These are phyloP conservation scores for Amiota communis DNA, from an alignment of 2,888 invertebrate genomes.

Conservation along the genomic window DNA sequence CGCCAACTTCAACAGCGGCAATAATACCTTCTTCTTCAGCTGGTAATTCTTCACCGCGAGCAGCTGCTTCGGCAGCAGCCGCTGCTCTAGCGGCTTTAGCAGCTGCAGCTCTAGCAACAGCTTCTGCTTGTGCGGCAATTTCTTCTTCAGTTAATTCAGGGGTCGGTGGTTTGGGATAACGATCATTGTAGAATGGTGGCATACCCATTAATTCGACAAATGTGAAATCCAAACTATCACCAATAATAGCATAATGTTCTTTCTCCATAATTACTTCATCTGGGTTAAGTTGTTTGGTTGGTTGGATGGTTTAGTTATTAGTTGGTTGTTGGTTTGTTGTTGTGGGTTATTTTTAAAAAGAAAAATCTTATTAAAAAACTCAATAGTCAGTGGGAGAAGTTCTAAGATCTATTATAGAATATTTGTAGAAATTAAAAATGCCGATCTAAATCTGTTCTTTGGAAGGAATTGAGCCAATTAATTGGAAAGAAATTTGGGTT, in stretches of 20 bases:
- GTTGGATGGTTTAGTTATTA: constrained; percentile 11
- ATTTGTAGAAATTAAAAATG: no score
- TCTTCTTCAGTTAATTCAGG: constrained; percentile 72
- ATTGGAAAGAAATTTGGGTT: background rate
- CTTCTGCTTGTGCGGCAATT: constrained; percentile 58
- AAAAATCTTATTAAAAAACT: constrained; percentile 37
- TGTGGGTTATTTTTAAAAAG: constrained; percentile 44
- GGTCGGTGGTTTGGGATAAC: constrained; percentile 73
- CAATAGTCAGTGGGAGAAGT: no score
- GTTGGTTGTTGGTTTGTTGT: constrained; percentile 42
- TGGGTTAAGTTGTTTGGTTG: constrained; percentile 60
- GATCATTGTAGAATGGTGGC: constrained; percentile 73
- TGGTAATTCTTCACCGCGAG: constrained; percentile 39
- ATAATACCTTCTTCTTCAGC: constrained; percentile 36
- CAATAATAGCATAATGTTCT: constrained; percentile 93
- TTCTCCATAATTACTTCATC: constrained; percentile 90
- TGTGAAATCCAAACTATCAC: constrained; percentile 93
- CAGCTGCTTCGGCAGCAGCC: constrained; percentile 48
- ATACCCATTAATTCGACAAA: constrained; percentile 87
- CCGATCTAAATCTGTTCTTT: no score
- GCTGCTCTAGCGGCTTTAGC: constrained; percentile 39
- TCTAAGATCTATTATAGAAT: no score
- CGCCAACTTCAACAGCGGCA: constrained; percentile 54
- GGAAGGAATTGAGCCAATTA: background rate
- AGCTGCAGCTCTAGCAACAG: constrained; percentile 53